Evolutionary conservation across 2,888 invertebrate genomes (phyloP), one percentile per base, ranked within the genome.

Genomic region (Hypercompe scribonia): DNA sequence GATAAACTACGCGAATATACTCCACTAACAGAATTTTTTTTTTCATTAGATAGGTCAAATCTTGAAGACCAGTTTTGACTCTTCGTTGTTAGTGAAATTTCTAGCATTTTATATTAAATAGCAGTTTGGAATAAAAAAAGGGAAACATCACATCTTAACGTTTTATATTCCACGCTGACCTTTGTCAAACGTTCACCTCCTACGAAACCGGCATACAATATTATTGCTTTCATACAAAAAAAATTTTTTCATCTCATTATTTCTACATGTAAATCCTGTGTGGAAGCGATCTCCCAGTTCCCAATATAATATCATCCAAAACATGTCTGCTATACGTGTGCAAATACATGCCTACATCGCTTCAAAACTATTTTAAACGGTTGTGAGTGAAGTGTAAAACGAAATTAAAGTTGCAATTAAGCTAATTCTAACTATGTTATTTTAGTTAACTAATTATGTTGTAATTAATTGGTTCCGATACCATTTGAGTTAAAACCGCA

Each of bases 211-310:
- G 70, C 69, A 71, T 68, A 68, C 67, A 33, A 42, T 70, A 81
- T 82, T 81, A 82, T 72, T 73, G 64, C 78, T 80, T 85, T 87
- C 84, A 84, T 72, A 65, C 80, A 77, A 72, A 76, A 81, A 83
- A 78, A 75, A 78, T 78, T 85, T 73, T 83, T 78, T 78, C 82
- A 82, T 86, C 79, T 82, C 83, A 84, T 82, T 83, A 86, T 86
- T 83, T 86, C 81, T 82, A 80, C 85, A 87, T 84, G 84, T 81
- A 88, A 87, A 88, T 86, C 81, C 73, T 67, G 76, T 81, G 72
- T 69, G 66, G 75, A 31, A 77, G 73, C 76, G 71, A 72, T 69
- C 68, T 75, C 7, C 28, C 61, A 46, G 13, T 65, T 70, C 77
- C 65, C 72, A 70, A 78, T 68, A 77, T 79, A 82, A 84, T 81